Percentiles rank a stretch among this genome's conserved stretches.
phyloP scores from a whole-genome alignment of 2,797 vertebrate species.

The Megaceryle alcyon region DNA sequence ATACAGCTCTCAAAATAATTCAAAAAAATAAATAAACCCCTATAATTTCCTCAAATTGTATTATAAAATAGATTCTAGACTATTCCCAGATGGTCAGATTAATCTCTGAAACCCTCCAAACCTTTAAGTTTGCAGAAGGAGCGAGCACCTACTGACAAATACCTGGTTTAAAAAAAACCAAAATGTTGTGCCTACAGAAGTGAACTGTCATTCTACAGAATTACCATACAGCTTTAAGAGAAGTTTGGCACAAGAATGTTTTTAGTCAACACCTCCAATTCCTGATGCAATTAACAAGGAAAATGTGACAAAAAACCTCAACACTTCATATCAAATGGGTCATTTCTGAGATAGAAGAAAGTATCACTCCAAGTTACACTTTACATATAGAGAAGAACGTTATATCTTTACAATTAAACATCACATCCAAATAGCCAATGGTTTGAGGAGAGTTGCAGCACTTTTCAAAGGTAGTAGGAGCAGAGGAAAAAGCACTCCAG shows the following conservation, averaged over 20 bases:
- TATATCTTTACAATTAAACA: background rate
- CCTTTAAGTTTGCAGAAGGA: background rate
- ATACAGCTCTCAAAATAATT: background rate
- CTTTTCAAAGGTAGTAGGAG: constrained; percentile 8
- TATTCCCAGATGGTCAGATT: background rate
- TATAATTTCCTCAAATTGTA: background rate
- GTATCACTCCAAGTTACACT: background rate
- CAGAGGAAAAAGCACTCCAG: constrained; percentile 5
- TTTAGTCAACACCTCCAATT: background rate
- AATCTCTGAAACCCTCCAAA: background rate
- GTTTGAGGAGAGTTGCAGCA: constrained; percentile 1
- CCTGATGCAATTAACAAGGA: background rate
- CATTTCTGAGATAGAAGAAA: background rate
- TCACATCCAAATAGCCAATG: background rate
- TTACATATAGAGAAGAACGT: background rate
- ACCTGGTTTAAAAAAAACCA: background rate
- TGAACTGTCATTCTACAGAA: background rate
- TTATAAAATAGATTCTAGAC: background rate
- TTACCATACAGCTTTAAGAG: background rate
- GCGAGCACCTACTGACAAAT: background rate
- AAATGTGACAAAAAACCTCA: background rate
- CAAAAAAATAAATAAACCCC: background rate
- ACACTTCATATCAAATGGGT: background rate
- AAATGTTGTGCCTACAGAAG: background rate
- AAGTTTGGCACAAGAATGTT: background rate